phyloP scores from a whole-genome alignment of 2,113 vertebrate species.

The Takifugu bimaculatus region DNA sequence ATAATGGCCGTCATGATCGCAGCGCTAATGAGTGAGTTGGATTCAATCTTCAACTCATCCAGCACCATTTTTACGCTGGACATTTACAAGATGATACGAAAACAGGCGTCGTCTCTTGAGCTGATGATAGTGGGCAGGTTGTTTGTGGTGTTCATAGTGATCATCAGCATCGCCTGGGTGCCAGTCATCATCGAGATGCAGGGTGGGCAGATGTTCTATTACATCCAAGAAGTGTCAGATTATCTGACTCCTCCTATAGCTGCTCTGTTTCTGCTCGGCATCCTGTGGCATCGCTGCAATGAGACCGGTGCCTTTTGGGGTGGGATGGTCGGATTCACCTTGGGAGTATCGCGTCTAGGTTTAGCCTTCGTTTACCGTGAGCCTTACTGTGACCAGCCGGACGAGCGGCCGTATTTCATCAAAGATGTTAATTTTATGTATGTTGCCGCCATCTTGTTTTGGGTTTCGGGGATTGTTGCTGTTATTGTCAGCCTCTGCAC shows the following conservation, averaged over 20 bases:
- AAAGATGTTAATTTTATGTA: slow-evolving; percentile 93
- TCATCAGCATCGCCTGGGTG: slow-evolving; percentile 92
- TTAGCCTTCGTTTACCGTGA: slow-evolving; percentile 86
- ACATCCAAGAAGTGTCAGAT: slow-evolving; percentile 90
- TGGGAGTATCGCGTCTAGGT: slow-evolving; percentile 80
- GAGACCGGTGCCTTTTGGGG: slow-evolving; percentile 93
- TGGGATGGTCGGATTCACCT: slow-evolving; percentile 81
- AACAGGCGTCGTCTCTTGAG: slow-evolving; percentile 80
- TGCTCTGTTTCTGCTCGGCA: slow-evolving; percentile 86
- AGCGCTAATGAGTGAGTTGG: slow-evolving; percentile 93
- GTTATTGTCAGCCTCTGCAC: slow-evolving; percentile 86
- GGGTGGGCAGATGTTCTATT: slow-evolving; percentile 96
- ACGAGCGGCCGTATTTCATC: slow-evolving; percentile 85
- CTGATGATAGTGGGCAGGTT: slow-evolving; percentile 88
- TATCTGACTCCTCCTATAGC: slow-evolving; percentile 93
- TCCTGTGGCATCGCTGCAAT: slow-evolving; percentile 93
- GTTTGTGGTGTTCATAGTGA: slow-evolving; percentile 91
- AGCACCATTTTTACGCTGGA: slow-evolving; percentile 96
- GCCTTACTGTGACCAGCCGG: slow-evolving; percentile 83
- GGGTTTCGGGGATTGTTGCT: slow-evolving; percentile 82
- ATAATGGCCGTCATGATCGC: slow-evolving; percentile 99
- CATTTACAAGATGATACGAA: slow-evolving; percentile 89
- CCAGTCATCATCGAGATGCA: slow-evolving; percentile 95
- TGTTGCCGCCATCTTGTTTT: slow-evolving; percentile 85
- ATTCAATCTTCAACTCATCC: slow-evolving; percentile 96